phyloP scores from a whole-genome alignment of 2,797 vertebrate species.

The Siniperca undulata region DNA sequence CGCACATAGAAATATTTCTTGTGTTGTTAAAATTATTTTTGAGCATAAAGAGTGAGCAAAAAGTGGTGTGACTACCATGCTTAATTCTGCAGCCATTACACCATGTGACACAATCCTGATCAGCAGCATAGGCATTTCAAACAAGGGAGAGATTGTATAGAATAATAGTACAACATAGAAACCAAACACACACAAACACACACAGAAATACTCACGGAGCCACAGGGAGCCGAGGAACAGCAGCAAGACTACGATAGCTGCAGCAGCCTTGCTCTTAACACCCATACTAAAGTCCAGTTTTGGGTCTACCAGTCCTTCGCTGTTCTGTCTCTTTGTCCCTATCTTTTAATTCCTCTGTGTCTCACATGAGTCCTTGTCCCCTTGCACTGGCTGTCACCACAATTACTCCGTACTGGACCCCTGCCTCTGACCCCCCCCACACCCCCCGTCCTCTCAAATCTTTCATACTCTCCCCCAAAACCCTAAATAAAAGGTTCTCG shows the following conservation, averaged over 20 bases:
- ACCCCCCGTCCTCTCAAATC: conserved; percentile 48
- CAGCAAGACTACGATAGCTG: conserved; percentile 82
- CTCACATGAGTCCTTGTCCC: conserved; percentile 75
- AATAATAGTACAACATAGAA: conserved; percentile 44
- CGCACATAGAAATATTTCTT: background rate
- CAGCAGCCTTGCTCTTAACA: conserved; percentile 82
- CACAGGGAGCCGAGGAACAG: conserved; percentile 84
- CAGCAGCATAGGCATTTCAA: conserved; percentile 48
- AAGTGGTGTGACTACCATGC: conserved; percentile 13
- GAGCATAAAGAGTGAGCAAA: background rate
- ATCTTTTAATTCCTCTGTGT: conserved; percentile 65
- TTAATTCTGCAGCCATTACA: conserved; percentile 20
- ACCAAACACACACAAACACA: conserved; percentile 29
- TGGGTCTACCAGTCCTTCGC: conserved; percentile 41
- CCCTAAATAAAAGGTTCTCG: conserved; percentile 51
- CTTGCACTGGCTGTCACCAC: conserved; percentile 76
- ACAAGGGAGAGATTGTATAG: conserved; percentile 63
- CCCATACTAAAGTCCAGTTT: conserved; percentile 79
- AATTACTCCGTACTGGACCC: conserved; percentile 54
- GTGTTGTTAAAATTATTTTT: conserved; percentile 1
- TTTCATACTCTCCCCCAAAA: conserved; percentile 72
- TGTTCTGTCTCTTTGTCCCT: conserved; percentile 54
- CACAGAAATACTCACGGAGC: conserved; percentile 83
- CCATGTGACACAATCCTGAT: conserved; percentile 77
- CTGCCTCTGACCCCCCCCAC: conserved; percentile 53